Evolutionary conservation across 2,797 vertebrate species (phyloP).

Genomic region (Anomalospiza imberbis): DNA sequence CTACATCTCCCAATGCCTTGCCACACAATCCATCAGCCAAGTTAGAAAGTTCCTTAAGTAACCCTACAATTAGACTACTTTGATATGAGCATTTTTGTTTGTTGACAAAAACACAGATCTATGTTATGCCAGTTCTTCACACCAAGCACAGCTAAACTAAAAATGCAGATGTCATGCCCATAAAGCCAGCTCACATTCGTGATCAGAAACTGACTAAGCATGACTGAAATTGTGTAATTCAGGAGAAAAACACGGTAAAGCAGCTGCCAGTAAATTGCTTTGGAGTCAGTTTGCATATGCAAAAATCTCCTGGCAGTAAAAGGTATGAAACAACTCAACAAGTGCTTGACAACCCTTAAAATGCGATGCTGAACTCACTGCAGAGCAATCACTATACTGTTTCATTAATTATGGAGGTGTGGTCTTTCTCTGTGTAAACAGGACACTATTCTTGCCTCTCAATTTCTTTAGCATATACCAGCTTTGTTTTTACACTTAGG

Average conservation of each 20-base stretch:
- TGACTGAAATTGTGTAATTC: background rate
- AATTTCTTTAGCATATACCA: background rate
- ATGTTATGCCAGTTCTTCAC: background rate
- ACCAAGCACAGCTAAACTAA: background rate
- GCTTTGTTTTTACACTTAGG: background rate
- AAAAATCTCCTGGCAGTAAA: background rate
- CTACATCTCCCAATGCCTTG: background rate
- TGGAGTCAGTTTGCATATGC: background rate
- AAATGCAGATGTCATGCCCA: background rate
- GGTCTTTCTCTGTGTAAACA: background rate
- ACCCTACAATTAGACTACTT: background rate
- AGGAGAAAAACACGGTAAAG: background rate
- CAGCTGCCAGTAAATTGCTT: background rate
- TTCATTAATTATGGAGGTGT: constrained; percentile 66
- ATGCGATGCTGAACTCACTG: background rate
- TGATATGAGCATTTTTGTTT: background rate
- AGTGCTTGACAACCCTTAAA: background rate
- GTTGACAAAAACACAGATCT: background rate
- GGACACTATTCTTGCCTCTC: background rate
- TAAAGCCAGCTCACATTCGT: background rate
- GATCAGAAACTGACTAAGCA: background rate
- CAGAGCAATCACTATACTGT: background rate
- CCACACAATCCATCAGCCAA: background rate
- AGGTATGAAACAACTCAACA: background rate
- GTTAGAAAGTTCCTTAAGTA: background rate